These are phyloP conservation scores for Plebejus anna DNA, from an alignment of 2,888 invertebrate genomes.

Conservation along the genomic window DNA sequence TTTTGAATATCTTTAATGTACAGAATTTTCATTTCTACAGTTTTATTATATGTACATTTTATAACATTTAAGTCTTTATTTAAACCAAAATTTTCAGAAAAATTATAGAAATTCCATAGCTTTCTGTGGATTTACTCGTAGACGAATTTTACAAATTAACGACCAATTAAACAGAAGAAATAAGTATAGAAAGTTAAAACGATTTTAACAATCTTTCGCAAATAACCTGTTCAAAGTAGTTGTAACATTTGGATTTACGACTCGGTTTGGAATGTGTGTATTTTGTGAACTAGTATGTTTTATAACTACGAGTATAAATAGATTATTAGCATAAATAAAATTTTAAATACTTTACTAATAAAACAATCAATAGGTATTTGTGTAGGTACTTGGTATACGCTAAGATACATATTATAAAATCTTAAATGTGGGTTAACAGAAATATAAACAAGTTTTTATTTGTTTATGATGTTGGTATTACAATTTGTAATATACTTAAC, in stretches of 20 bases:
- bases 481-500: too few relatives aligned
- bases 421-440: not conserved
- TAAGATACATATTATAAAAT: not conserved
- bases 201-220: not conserved
- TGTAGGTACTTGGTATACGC: not conserved
- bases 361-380: not conserved
- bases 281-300: not conserved
- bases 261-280: not conserved
- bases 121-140: not conserved
- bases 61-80: too few relatives aligned
- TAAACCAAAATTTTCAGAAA: too few relatives aligned
- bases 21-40: too few relatives aligned
- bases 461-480: too few relatives aligned
- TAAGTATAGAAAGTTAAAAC: not conserved
- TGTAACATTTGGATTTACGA: not conserved
- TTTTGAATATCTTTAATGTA: too few relatives aligned
- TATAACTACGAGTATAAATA: not conserved
- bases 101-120: not conserved
- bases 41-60: too few relatives aligned
- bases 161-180: not conserved
- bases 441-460: too few relatives aligned
- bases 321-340: not conserved
- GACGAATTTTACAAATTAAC: not conserved
- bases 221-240: not conserved
- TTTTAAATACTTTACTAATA: not conserved